phyloP scores from a whole-genome alignment of 2,113 vertebrate genomes.

The Silurus asotus region DNA sequence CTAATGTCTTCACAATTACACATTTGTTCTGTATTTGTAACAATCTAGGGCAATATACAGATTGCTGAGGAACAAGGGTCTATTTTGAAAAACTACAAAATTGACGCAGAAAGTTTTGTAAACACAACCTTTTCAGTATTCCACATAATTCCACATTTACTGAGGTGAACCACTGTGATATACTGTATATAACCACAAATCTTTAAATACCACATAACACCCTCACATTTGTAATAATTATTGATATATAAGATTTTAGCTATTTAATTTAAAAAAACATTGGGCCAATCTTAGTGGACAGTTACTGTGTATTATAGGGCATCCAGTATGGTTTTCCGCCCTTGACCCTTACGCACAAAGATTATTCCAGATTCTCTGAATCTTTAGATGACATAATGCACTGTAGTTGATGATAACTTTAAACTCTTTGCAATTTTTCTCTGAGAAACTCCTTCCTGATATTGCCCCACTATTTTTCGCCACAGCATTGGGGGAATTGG shows the following conservation, averaged over 20 bases:
- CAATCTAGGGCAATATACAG: not conserved
- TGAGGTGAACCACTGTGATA: not conserved
- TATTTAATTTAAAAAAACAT: not conserved
- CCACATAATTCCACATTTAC: not conserved
- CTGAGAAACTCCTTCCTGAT: too few relatives aligned
- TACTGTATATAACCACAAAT: not conserved
- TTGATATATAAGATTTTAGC: not conserved
- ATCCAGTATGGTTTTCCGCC: too few relatives aligned
- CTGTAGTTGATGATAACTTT: too few relatives aligned
- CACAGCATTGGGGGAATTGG: too few relatives aligned
- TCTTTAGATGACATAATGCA: too few relatives aligned
- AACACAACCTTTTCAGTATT: not conserved
- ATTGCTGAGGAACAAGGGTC: not conserved
- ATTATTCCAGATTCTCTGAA: too few relatives aligned
- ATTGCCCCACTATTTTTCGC: too few relatives aligned
- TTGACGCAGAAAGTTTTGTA: not conserved
- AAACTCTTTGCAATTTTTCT: too few relatives aligned
- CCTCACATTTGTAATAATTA: too few relatives aligned
- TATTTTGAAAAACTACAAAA: not conserved
- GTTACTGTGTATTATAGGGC: not conserved
- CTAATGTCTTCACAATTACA: not conserved
- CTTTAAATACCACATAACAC: not conserved
- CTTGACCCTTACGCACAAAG: too few relatives aligned
- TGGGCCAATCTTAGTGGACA: not conserved
- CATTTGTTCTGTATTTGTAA: not conserved